Percentiles rank a stretch among this genome's conserved stretches.
These are phyloP conservation scores for Rhynchophorus ferrugineus DNA, from an alignment of 1,140 invertebrate genomes.

Conservation along the genomic window DNA sequence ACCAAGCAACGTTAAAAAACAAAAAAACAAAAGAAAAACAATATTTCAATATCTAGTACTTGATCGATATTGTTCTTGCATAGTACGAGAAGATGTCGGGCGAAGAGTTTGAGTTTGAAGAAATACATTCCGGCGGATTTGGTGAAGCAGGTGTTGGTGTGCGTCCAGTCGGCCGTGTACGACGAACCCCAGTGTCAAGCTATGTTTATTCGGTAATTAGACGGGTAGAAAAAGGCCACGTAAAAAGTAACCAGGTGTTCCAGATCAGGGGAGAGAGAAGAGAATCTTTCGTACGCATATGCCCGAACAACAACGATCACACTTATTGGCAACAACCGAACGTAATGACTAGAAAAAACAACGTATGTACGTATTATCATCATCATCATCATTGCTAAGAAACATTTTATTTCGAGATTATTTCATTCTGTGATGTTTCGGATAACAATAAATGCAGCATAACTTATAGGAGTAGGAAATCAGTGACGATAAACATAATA, in stretches of 20 bases:
- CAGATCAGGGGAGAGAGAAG: neutral
- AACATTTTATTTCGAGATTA: constrained; percentile 1
- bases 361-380: neutral
- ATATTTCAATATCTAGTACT: too few relatives aligned
- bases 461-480: too few relatives aligned
- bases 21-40: too few relatives aligned
- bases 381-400: neutral
- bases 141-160: constrained; percentile 13
- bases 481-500: too few relatives aligned
- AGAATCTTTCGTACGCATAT: neutral
- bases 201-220: constrained; percentile 17
- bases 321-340: constrained; percentile 2
- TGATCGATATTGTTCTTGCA: too few relatives aligned
- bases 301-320: neutral
- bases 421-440: neutral
- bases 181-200: neutral
- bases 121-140: neutral
- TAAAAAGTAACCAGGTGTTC: constrained; percentile 15
- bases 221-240: constrained; percentile 6
- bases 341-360: constrained; percentile 14
- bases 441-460: neutral
- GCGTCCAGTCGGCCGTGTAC: constrained; percentile 3
- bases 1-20: too few relatives aligned
- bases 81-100: too few relatives aligned
- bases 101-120: too few relatives aligned